Percentiles rank a stretch among this genome's conserved stretches.
Evolutionary conservation across 2,113 vertebrate species (phyloP).

Genomic region (Falcunculus frontatus): DNA sequence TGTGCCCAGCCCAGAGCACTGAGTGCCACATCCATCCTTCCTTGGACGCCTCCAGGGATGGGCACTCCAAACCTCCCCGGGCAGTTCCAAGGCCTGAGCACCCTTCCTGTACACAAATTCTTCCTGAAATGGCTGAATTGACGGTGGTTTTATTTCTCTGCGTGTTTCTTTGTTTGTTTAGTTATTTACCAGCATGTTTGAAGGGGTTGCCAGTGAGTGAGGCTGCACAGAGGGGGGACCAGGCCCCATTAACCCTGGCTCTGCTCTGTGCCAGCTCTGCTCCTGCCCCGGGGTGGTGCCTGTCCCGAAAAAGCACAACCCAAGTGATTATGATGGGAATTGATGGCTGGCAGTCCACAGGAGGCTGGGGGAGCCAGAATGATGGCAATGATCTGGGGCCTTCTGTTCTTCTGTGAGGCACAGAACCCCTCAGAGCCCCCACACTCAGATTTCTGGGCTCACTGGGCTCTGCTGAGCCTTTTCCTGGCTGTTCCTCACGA

Average conservation of each 20-base stretch:
- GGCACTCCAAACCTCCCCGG: neutral
- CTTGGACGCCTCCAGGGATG: neutral
- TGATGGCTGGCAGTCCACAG: constrained; percentile 15
- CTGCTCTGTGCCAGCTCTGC: neutral
- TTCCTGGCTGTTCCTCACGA: neutral
- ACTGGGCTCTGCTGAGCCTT: neutral
- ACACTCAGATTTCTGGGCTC: neutral
- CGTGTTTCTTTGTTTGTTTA: neutral
- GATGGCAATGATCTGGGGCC: constrained; percentile 35
- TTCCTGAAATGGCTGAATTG: no score
- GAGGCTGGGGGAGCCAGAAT: constrained; percentile 26
- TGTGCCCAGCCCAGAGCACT: neutral
- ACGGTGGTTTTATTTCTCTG: neutral
- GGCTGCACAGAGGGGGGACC: neutral
- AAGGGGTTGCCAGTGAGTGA: neutral
- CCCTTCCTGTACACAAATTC: neutral
- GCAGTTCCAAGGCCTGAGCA: neutral
- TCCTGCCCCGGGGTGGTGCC: neutral
- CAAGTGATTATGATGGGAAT: constrained; percentile 34
- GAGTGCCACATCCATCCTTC: neutral
- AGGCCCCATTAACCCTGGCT: no score
- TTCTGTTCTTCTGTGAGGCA: neutral
- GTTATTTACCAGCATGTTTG: neutral
- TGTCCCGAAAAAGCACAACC: neutral
- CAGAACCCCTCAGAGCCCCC: neutral